Conservation (phyloP, 1,140 invertebrate species). For the Caenorhabditis inopinata region DNA sequence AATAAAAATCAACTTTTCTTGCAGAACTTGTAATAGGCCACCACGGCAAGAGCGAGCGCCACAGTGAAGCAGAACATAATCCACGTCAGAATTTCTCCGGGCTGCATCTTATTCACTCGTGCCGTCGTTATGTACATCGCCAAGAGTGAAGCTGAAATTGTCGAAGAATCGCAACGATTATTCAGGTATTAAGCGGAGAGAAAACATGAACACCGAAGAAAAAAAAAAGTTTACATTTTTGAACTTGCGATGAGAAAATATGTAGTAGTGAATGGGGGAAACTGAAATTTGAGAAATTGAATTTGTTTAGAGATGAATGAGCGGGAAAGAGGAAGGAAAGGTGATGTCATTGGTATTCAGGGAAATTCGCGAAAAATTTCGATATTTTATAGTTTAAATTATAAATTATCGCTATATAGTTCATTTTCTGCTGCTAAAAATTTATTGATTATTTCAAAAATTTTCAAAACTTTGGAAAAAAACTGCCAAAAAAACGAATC, state of each 20-base stretch:
- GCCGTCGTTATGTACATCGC: slow-evolving; percentile 26
- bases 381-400: too few relatives aligned
- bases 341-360: not conserved
- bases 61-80: slow-evolving; percentile 23
- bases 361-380: too few relatives aligned
- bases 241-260: not conserved
- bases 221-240: not conserved
- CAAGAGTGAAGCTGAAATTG: not conserved
- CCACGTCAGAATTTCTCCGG: not conserved
- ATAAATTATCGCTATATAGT: too few relatives aligned
- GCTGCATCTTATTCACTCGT: slow-evolving; percentile 7
- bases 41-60: not conserved
- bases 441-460: too few relatives aligned
- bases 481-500: too few relatives aligned
- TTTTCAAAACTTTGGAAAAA: too few relatives aligned
- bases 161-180: too few relatives aligned
- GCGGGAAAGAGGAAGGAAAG: not conserved
- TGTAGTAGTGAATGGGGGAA: too few relatives aligned
- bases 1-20: not conserved
- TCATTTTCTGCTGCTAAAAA: too few relatives aligned
- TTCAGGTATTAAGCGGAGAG: not conserved
- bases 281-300: slow-evolving; percentile 15
- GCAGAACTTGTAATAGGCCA: slow-evolving; percentile 28
- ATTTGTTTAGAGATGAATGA: not conserved
- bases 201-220: not conserved